Evolutionary conservation across 2,888 invertebrate species (phyloP), one percentile per base, ranked within the genome.

Genomic region (Nomada fucata): DNA sequence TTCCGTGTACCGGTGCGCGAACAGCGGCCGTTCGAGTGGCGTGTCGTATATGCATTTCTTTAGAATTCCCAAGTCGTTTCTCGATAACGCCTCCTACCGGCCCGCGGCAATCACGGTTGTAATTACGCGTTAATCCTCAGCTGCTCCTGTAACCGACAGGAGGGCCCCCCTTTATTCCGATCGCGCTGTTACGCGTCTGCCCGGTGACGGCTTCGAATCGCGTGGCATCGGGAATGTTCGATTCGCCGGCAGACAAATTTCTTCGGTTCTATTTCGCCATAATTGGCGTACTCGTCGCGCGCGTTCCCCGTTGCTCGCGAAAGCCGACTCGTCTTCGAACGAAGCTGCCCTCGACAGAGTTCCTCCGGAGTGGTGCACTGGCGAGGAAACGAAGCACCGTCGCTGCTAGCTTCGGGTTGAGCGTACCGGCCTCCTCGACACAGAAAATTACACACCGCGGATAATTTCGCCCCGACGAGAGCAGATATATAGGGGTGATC

Each of bases 21-120:
- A 13, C 18, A 23, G 36, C 47, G 59, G 71, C 15, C 26, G 71
- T 53, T 13, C 60, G 15, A 29, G 36, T 68, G 53, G 47, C 47
- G 47, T 47, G 47, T 15, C 64, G 26, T 68, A 13, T 10, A 26
- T 52, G 23, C 63, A 79, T 87, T 86, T 79, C 75, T 72, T 36
- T 47, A 80, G 80, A 81, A 86, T 89, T 87, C 78, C 76, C 67
- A 63, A 79, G 59, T 83, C 63, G 82, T 89, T 91, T 90, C 86
- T 80, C 88, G 89, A 90, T 88, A 91, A 86, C 87, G 79, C 76
- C 83, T 81, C 79, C 73, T 78, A 84, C 82, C 84, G 29, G 36
- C 11, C 76, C 36, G 42, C 53, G 44, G 18, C 55, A 50, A 44
- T 53, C 11, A 53, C 76, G 26, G 26, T 55, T 59, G 59, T 64